Conservation (phyloP, 1,140 invertebrate species). For the Coelopa frigida region DNA sequence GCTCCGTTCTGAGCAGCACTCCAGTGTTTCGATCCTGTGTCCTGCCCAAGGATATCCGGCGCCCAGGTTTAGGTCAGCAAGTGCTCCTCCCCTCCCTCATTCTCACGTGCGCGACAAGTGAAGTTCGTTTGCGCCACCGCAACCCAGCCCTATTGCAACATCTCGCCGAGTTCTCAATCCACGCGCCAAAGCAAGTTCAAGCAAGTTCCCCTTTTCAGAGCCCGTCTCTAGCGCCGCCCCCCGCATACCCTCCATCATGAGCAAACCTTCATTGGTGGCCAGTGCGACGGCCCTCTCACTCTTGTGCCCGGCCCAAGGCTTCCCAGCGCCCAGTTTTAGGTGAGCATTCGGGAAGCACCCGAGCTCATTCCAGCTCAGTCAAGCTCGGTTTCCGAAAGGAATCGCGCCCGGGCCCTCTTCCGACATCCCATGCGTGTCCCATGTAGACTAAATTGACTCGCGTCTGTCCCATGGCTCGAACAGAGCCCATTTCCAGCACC, state of each 20-base stretch:
- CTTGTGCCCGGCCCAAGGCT: constrained; percentile 15
- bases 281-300: constrained; percentile 18
- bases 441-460: too few species aligned
- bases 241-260: constrained; percentile 39
- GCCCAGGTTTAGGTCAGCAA: constrained; percentile 21
- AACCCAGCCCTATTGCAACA: too few species aligned
- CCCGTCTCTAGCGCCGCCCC: constrained; percentile 48
- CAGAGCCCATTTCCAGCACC: constrained; percentile 17
- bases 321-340: constrained; percentile 18
- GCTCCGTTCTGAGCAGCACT: constrained; percentile 18
- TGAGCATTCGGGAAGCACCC: constrained; percentile 12
- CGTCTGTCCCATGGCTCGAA: too few species aligned
- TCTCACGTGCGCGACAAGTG: too few species aligned
- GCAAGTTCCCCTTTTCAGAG: constrained; percentile 32
- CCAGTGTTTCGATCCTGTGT: constrained; percentile 24
- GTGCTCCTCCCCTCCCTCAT: too few species aligned
- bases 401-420: too few species aligned
- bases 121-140: too few species aligned
- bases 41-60: constrained; percentile 34
- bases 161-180: constrained; percentile 12
- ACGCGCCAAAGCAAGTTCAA: too few species aligned
- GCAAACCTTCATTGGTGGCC: constrained; percentile 13
- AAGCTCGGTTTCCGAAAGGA: too few species aligned
- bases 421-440: too few species aligned
- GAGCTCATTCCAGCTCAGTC: too few species aligned